phyloP scores from a whole-genome alignment of 2,888 invertebrate species.

The Prenolepis imparis region DNA sequence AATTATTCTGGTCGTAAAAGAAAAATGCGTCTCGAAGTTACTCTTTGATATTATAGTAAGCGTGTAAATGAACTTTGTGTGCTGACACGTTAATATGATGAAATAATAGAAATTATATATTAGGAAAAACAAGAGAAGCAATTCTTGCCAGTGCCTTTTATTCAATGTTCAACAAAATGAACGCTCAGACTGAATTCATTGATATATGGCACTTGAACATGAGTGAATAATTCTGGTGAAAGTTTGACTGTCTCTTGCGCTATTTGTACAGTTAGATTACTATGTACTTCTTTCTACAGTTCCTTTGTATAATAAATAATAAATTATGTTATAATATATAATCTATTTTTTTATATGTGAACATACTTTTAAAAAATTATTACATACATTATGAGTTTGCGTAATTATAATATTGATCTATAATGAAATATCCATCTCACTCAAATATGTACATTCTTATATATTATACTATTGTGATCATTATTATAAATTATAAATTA shows the following conservation, averaged over 20 bases:
- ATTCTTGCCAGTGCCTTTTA: constrained; percentile 73
- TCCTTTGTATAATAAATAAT: constrained; percentile 70
- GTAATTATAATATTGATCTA: neutral
- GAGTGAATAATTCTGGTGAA: constrained; percentile 66
- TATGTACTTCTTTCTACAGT: constrained; percentile 72
- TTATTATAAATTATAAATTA: neutral
- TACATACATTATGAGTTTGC: neutral
- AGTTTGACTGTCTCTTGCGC: constrained; percentile 62
- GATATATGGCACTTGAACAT: constrained; percentile 58
- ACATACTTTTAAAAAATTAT: neutral
- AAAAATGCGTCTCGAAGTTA: constrained; percentile 47
- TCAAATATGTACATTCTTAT: neutral
- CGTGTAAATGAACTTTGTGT: constrained; percentile 43
- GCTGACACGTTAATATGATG: constrained; percentile 58
- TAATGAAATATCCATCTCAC: neutral
- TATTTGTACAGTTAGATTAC: constrained; percentile 59
- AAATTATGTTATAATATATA: constrained; percentile 43
- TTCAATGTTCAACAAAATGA: constrained; percentile 68
- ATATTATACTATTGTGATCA: neutral
- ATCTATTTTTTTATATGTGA: neutral
- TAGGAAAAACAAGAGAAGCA: constrained; percentile 57
- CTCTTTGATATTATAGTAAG: constrained; percentile 55
- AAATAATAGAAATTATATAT: constrained; percentile 57
- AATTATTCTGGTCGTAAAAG: constrained; percentile 50
- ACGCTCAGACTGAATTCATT: constrained; percentile 59